phyloP scores from a whole-genome alignment of 1,140 invertebrate species.

The Drosophila leontia region DNA sequence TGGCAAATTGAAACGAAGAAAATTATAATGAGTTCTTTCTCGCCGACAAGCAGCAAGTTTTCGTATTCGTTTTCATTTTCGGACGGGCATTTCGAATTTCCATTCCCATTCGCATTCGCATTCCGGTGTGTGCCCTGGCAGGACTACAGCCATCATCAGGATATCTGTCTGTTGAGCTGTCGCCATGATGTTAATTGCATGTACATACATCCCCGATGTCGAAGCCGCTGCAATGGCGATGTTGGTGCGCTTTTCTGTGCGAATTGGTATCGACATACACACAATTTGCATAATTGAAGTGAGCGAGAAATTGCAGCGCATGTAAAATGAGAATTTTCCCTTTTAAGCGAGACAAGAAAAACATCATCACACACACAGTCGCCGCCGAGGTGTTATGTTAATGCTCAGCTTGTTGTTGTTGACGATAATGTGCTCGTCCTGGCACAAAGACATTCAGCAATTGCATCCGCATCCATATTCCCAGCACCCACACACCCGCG shows the following conservation, averaged over 20 bases:
- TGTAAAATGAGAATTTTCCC: constrained; percentile 77
- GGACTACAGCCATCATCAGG: constrained; percentile 32
- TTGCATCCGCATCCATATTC: constrained; percentile 34
- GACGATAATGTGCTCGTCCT: constrained; percentile 19
- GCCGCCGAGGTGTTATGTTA: constrained; percentile 52
- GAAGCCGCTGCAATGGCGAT: constrained; percentile 5
- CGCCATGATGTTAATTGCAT: constrained; percentile 75
- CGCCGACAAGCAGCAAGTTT: constrained; percentile 37
- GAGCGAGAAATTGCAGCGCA: constrained; percentile 80
- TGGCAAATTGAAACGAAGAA: constrained; percentile 68
- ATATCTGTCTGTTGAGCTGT: constrained; percentile 50
- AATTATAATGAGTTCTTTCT: constrained; percentile 77
- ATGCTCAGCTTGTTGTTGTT: constrained; percentile 21
- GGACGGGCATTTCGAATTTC: constrained; percentile 12
- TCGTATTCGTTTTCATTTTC: constrained; percentile 25
- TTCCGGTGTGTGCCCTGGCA: constrained; percentile 15
- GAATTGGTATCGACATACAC: constrained; percentile 79
- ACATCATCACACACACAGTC: constrained; percentile 44
- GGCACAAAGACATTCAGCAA: constrained; percentile 62
- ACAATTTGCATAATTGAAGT: constrained; percentile 82
- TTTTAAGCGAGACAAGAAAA: constrained; percentile 56
- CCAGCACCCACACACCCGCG: background rate
- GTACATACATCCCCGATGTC: constrained; percentile 55
- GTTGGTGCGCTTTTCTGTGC: constrained; percentile 61
- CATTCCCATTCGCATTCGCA: constrained; percentile 11